These are phyloP conservation scores for Darevskia mixta DNA, from an alignment of 2,797 vertebrate species.

Conservation along the genomic window DNA sequence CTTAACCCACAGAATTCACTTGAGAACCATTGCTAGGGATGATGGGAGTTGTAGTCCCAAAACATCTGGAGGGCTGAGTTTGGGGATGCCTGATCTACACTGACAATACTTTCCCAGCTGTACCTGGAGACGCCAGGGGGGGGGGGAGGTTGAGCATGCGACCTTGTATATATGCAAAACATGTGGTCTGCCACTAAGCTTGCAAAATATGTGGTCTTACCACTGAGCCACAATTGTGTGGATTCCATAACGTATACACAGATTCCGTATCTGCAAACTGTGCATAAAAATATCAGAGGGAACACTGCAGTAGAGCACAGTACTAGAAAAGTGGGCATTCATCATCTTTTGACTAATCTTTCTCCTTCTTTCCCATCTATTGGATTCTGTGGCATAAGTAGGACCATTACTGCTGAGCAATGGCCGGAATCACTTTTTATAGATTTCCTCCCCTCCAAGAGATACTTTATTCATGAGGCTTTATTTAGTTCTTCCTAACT, in stretches of 20 bases:
- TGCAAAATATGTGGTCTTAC: neutral
- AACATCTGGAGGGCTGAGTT: no score
- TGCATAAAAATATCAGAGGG: slow-evolving; percentile 33
- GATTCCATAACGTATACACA: neutral
- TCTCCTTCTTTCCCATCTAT: slow-evolving; percentile 24
- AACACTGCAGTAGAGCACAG: neutral
- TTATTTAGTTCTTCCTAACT: slow-evolving; percentile 43
- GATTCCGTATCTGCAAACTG: neutral
- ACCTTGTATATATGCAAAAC: no score
- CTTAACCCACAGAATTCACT: neutral
- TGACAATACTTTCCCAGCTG: no score
- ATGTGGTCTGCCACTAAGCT: no score
- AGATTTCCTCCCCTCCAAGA: slow-evolving; percentile 33
- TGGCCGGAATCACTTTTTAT: slow-evolving; percentile 31
- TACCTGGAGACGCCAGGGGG: no score
- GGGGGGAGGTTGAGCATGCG: no score
- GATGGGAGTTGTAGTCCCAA: no score
- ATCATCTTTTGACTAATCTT: slow-evolving; percentile 1
- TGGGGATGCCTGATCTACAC: no score
- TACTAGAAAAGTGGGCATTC: neutral
- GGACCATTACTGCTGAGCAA: slow-evolving; percentile 16
- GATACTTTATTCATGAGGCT: slow-evolving; percentile 7
- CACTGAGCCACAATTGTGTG: slow-evolving; percentile 6
- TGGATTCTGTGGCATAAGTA: slow-evolving; percentile 16
- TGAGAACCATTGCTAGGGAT: neutral